Base-by-base conservation (phyloP, 2,113 vertebrate species). In the Trochalopteron elliotii region DNA sequence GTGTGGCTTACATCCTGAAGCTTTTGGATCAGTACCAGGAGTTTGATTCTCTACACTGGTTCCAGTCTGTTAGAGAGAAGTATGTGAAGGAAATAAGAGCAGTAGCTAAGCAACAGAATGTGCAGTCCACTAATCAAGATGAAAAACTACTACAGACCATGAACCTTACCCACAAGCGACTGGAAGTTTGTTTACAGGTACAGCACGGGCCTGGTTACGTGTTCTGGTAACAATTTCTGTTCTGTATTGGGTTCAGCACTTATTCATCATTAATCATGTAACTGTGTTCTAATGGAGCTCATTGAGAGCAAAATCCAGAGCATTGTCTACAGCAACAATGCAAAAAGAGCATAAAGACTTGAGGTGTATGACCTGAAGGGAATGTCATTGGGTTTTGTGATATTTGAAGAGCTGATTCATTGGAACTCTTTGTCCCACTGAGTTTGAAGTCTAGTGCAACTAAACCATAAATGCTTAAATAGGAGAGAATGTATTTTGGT, bases 21-120 rank as follows among this genome's bases (percentile, higher is more conserved):
- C 99, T 99, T 93, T 98, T 99, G 98, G 99, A 99, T 97, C 99
- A 99, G 96, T 99, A 99, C 87, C 98, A 99, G 97, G 99, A 99
- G 97, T 99, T 99, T 95, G 99, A 99, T 96, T 99, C 99, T 3
- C 98, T 99, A 94, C 99, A 99, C 97, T 99, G 99, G 99, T 99
- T 99, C 97, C 99, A 99, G 96, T 99, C 99, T 15, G 99, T 99
- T 65, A 97, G 99, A 96, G 99, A 99, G 72, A 99, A 99, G 94
- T 99, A 99, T 61, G 75, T 98, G 97, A 99, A 98, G 91, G 99
- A 99, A 96, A 99, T 99, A 95, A 99, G 98, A 27, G 99, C 99
- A 0, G 98, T 99, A 95, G 98, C 98, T 84, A 99, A 99, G 94
- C 99, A 99, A 94, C 99, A 99, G 98, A 99, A 98, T 1, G 97